Conservation (phyloP, 1,140 invertebrate species). For the Drosophila pandora region DNA sequence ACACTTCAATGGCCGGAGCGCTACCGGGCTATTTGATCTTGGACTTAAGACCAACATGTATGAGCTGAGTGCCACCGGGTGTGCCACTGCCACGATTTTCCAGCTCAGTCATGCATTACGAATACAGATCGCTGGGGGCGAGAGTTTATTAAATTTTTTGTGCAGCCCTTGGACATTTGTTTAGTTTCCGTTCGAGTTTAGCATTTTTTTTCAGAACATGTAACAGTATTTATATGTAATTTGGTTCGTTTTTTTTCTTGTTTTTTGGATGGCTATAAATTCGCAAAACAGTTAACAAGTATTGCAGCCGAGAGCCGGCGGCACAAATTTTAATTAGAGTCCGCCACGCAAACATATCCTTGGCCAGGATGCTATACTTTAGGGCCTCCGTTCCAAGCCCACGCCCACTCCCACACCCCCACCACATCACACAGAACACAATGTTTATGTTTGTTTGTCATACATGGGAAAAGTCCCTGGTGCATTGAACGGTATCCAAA, state of each 20-base stretch:
- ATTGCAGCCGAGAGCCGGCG: conserved; percentile 42
- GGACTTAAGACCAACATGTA: not conserved
- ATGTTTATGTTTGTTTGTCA: conserved; percentile 81
- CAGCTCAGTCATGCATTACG: conserved; percentile 31
- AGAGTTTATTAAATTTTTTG: conserved; percentile 68
- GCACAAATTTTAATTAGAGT: conserved; percentile 80
- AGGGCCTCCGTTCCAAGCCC: conserved; percentile 58
- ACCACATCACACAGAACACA: conserved; percentile 39
- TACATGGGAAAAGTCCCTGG: conserved; percentile 69
- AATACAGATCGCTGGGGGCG: conserved; percentile 38
- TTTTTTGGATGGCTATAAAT: conserved; percentile 29
- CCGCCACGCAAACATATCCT: conserved; percentile 69
- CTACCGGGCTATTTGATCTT: not conserved
- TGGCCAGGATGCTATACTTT: conserved; percentile 66
- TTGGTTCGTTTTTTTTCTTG: conserved; percentile 12
- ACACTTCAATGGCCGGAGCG: conserved; percentile 6
- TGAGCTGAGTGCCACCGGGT: not conserved
- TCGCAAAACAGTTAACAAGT: conserved; percentile 63
- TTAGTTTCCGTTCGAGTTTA: conserved; percentile 49
- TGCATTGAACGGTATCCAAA: conserved; percentile 79
- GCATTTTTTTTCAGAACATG: conserved; percentile 17
- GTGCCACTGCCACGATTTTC: not conserved
- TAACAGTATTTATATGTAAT: conserved; percentile 5
- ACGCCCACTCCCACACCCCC: no score
- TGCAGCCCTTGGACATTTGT: conserved; percentile 60